These are phyloP conservation scores for Mus caroli DNA, from an alignment of 2,797 vertebrate genomes.

Conservation along the genomic window DNA sequence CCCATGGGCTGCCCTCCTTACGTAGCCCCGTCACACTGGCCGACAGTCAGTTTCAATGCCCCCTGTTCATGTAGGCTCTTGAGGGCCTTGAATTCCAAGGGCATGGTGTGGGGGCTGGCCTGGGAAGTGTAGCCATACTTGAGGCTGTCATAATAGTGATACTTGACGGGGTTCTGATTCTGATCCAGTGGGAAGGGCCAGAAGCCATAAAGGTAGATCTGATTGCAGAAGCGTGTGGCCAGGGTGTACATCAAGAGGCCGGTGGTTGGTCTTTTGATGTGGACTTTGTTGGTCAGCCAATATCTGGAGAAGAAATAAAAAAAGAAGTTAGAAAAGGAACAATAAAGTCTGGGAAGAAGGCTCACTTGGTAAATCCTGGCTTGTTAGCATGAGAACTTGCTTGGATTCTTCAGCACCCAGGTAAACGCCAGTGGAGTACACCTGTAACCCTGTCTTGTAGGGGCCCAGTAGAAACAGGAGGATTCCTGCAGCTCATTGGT, in stretches of 20 bases:
- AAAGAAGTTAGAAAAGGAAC: neutral
- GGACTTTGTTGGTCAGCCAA: constrained; percentile 98
- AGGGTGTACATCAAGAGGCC: constrained; percentile 99
- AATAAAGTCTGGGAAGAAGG: neutral
- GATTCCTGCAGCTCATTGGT: neutral
- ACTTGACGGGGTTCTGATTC: constrained; percentile 94
- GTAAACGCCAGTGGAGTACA: neutral
- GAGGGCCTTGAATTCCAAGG: constrained; percentile 97
- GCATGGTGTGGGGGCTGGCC: constrained; percentile 98
- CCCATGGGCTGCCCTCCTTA: constrained; percentile 81
- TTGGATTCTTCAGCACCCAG: neutral
- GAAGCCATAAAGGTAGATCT: constrained; percentile 98
- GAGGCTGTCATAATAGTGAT: constrained; percentile 97
- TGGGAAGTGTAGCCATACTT: constrained; percentile 97
- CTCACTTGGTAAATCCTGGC: neutral
- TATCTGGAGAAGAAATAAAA: constrained; percentile 89
- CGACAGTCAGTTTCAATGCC: constrained; percentile 96
- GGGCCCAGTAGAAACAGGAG: neutral
- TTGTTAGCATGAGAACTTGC: neutral
- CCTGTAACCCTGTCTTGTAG: neutral
- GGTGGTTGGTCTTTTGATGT: constrained; percentile 98
- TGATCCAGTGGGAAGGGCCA: constrained; percentile 95
- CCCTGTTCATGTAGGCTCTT: constrained; percentile 95
- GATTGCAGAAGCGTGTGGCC: constrained; percentile 98
- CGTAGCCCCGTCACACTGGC: constrained; percentile 91